Conservation (phyloP, 2,797 vertebrate genomes). For the Antrozous pallidus region DNA sequence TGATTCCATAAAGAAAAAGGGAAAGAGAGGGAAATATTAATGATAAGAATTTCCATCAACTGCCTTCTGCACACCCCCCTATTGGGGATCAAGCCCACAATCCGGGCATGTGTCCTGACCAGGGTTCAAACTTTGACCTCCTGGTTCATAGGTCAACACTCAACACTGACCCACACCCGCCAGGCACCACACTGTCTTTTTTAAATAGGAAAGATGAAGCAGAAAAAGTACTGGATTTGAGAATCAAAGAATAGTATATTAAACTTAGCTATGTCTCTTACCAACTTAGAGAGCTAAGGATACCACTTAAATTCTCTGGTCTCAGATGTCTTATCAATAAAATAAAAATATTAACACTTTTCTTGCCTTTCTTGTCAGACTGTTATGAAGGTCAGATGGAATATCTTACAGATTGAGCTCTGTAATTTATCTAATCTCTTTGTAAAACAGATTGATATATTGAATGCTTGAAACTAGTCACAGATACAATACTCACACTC, state of each 20-base stretch:
- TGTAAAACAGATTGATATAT: neutral
- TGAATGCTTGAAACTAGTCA: constrained; percentile 15
- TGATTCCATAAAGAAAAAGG: no score
- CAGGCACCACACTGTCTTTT: neutral
- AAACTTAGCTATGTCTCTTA: constrained; percentile 1
- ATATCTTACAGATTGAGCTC: neutral
- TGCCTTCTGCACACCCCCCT: no score
- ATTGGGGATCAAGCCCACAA: no score
- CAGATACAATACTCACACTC: constrained; percentile 8
- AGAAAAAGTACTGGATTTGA: constrained; percentile 25
- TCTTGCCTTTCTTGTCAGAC: neutral
- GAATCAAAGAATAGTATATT: neutral
- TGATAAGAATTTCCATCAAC: no score
- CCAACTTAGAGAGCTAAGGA: neutral
- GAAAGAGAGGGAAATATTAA: no score
- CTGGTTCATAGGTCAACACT: no score
- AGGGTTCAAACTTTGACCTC: no score
- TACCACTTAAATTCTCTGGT: constrained; percentile 3
- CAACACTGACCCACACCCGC: no score
- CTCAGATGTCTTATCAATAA: neutral
- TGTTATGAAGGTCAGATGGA: neutral
- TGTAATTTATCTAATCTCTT: constrained; percentile 28
- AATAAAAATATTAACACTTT: constrained; percentile 22
- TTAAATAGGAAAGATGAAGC: neutral
- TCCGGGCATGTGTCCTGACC: no score